Evolutionary conservation across 1,140 invertebrate genomes (phyloP).

Genomic region (Saccostrea glomerata): DNA sequence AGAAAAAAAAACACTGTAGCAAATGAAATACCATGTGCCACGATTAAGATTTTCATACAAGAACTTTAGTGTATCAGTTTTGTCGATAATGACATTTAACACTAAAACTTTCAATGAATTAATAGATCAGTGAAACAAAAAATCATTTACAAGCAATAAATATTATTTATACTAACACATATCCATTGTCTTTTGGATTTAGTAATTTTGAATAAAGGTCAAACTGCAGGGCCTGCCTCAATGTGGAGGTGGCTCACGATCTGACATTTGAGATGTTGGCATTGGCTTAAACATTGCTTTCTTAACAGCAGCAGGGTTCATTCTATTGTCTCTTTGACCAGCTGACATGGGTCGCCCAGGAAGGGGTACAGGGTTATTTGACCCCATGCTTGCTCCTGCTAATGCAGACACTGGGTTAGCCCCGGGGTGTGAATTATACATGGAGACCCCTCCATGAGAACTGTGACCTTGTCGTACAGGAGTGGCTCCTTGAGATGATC

Average conservation of each 20-base stretch:
- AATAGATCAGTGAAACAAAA: conserved; percentile 29
- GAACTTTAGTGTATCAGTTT: conserved; percentile 12
- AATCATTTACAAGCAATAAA: conserved; percentile 32
- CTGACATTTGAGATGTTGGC: conserved; percentile 66
- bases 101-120: neutral
- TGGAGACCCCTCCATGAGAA: conserved; percentile 41
- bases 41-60: neutral
- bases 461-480: conserved; percentile 38
- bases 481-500: conserved; percentile 37
- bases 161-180: conserved; percentile 29
- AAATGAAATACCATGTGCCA: conserved; percentile 14
- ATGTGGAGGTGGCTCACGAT: conserved; percentile 70
- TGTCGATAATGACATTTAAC: neutral
- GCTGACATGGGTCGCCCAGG: conserved; percentile 57
- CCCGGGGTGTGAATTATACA: conserved; percentile 47
- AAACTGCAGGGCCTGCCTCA: conserved; percentile 44
- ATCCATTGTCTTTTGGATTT: conserved; percentile 28
- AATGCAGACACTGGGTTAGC: conserved; percentile 46
- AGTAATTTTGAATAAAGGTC: neutral
- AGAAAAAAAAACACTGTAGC: conserved; percentile 24
- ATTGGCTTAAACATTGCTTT: conserved; percentile 73
- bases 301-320: conserved; percentile 72
- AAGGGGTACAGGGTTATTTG: conserved; percentile 51
- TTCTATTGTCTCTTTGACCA: conserved; percentile 56
- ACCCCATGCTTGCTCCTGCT: conserved; percentile 52